Evolutionary conservation across 2,888 invertebrate species (phyloP).

Genomic region (Calameuta idolon): DNA sequence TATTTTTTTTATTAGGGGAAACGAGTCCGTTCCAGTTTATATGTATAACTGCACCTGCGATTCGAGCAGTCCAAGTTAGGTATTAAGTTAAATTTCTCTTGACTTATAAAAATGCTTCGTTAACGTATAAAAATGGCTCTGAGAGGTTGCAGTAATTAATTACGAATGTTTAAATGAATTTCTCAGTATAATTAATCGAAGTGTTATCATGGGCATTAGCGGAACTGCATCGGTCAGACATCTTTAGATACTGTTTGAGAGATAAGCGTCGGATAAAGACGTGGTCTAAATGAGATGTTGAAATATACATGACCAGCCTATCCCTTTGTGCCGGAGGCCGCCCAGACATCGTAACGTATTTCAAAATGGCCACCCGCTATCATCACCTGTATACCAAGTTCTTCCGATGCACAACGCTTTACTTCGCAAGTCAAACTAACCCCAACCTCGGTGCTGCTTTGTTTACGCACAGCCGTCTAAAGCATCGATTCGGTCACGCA

Average conservation of each 20-base stretch:
- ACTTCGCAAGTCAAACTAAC: not conserved
- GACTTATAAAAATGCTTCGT: not conserved
- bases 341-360: slow-evolving; percentile 1
- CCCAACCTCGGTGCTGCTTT: not conserved
- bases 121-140: not conserved
- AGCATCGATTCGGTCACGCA: not conserved
- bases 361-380: slow-evolving; percentile 8
- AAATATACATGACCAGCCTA: slow-evolving; percentile 20
- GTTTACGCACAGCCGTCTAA: not conserved
- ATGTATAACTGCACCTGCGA: not conserved
- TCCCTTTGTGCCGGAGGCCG: slow-evolving; percentile 17
- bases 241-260: not conserved
- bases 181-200: not conserved
- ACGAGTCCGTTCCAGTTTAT: not conserved
- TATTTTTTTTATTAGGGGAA: not conserved
- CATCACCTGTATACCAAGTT: not conserved
- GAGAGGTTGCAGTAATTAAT: not conserved
- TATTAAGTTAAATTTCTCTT: not conserved
- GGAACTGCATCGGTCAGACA: not conserved
- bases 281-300: slow-evolving; percentile 25
- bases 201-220: not conserved
- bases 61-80: not conserved
- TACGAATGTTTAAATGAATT: not conserved
- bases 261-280: slow-evolving; percentile 22
- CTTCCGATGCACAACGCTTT: not conserved